These are phyloP conservation scores for Psophia crepitans DNA, from an alignment of 2,113 vertebrate species.

Conservation along the genomic window DNA sequence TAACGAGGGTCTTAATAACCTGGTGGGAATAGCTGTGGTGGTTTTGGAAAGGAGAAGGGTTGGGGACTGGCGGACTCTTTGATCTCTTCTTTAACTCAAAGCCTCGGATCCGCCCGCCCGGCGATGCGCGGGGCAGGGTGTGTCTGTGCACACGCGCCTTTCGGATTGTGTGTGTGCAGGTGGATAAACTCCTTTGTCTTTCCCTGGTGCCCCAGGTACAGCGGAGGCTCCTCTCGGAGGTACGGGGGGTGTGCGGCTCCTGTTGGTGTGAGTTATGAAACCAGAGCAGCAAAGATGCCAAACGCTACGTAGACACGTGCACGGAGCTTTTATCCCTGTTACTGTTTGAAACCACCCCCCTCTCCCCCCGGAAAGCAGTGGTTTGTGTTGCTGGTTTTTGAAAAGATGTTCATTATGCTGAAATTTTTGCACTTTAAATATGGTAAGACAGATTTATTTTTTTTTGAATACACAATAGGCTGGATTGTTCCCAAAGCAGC, in stretches of 20 bases:
- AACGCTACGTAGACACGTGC: rapidly evolving
- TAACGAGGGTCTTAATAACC: background rate
- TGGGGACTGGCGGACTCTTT: background rate
- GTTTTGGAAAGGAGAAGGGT: background rate
- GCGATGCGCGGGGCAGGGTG: too few relatives aligned
- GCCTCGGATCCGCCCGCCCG: background rate
- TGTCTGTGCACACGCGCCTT: too few relatives aligned
- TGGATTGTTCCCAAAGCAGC: background rate
- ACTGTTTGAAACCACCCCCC: background rate
- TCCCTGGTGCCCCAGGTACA: background rate
- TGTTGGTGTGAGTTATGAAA: rapidly evolving
- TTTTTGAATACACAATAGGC: background rate
- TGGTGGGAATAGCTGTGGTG: background rate
- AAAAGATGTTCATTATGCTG: background rate
- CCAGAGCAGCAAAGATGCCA: background rate
- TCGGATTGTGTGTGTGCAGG: background rate
- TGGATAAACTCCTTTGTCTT: background rate
- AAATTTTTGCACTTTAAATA: constrained; percentile 41
- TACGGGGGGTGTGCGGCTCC: rapidly evolving
- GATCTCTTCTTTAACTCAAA: background rate
- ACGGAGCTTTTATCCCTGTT: rapidly evolving
- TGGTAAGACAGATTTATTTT: background rate
- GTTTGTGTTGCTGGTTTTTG: background rate
- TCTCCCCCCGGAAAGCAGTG: background rate
- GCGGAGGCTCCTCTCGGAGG: too few relatives aligned